Evolutionary conservation across 2,113 vertebrate genomes (phyloP), one percentile per base, ranked within the genome.

Genomic region (Bucco capensis): DNA sequence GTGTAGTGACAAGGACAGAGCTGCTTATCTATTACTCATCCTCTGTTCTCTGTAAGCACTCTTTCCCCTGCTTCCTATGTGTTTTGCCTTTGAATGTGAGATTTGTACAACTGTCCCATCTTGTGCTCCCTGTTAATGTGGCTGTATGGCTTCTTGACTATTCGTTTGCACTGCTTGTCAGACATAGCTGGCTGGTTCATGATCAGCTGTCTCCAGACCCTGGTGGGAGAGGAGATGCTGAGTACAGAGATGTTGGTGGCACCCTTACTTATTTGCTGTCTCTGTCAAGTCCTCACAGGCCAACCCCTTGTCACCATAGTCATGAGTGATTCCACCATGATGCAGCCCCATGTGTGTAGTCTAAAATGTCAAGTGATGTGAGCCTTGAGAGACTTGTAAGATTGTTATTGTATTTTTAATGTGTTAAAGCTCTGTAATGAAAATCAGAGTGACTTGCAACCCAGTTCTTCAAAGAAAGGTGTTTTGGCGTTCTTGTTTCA

Each of bases 221-320:
- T 28, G 33, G 47, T 15, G 8, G 38, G 42, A 15, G 25, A 66
- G 8, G 42, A 62, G 60, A 19, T 76, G 64, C 76, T 49, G 62
- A 56, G 24, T 9, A 17, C 8, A 0, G 12, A 5, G 14, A 16
- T 38, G 30, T 28, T 83, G 71, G 44, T 83, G 64, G 33, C 56
- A 35, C 28, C 46, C 15, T 40, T 14, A 14, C 25, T 62, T 51
- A 8, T 24, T 65, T 8, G 1, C 17, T 12, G 6, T 28, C 57
- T 10, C 35, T 60, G 14, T 28, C 16, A 24, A 18, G 35, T 28
- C 27, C 38, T 74, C 56, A 54, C 46, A 58, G 50, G 50, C 38
- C 14, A 33, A 8, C 19, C 15, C 30, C 14, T 44, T 60, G 78
- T 46, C 62, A 49, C 85, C 0, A 0, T 19, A 30, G 44, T 37